phyloP scores from a whole-genome alignment of 2,797 vertebrate species.

The Valencia hispanica region DNA sequence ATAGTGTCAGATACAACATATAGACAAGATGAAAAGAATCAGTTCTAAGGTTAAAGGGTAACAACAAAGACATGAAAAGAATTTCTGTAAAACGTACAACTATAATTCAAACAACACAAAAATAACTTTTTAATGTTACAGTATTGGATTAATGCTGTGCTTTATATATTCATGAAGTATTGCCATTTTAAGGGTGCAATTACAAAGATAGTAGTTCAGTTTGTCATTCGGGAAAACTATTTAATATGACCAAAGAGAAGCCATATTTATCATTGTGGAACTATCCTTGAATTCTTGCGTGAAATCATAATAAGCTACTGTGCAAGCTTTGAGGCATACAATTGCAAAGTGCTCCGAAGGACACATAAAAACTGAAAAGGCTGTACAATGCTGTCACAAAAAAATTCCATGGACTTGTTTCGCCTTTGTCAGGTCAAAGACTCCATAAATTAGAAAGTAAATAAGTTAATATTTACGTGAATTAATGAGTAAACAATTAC shows the following conservation, averaged over 20 bases:
- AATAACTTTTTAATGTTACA: too few species aligned
- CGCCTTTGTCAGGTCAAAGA: not conserved
- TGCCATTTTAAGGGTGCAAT: not conserved
- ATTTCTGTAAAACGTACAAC: too few species aligned
- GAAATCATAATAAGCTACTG: constrained; percentile 1
- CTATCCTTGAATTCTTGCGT: constrained; percentile 25
- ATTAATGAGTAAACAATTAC: not conserved
- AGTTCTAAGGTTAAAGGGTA: too few species aligned
- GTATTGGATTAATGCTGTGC: too few species aligned
- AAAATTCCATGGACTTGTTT: not conserved
- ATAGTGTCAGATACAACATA: not conserved
- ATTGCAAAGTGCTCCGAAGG: constrained; percentile 6
- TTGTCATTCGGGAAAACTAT: not conserved
- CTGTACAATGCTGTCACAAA: not conserved
- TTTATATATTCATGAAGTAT: too few species aligned
- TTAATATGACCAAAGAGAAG: not conserved
- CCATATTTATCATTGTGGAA: constrained; percentile 21
- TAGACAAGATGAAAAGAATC: too few species aligned
- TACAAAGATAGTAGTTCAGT: not conserved
- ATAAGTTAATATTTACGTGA: not conserved
- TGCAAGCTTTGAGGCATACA: constrained; percentile 11
- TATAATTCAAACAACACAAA: too few species aligned
- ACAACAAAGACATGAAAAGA: too few species aligned
- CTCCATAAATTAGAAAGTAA: too few species aligned
- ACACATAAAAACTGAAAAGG: constrained; percentile 20